Evolutionary conservation across 2,888 invertebrate species (phyloP).

Genomic region (Atethmia centrago): DNA sequence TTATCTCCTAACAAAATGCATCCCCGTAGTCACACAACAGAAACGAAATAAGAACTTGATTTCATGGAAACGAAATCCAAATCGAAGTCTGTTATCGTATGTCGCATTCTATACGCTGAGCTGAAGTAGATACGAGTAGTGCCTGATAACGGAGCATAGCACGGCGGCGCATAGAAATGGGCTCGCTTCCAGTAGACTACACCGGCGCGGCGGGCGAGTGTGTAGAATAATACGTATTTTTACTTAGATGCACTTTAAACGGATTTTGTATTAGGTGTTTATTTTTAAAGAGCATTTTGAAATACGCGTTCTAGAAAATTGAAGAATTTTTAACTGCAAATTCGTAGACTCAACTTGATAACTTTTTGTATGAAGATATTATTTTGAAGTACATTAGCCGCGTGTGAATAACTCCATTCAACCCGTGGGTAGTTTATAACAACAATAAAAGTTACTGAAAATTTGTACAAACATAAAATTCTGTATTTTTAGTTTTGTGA

Average conservation of each 20-base stretch:
- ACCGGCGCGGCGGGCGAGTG: conserved; percentile 39
- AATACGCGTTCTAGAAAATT: conserved; percentile 38
- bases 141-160: conserved; percentile 62
- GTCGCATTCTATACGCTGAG: conserved; percentile 60
- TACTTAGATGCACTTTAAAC: conserved; percentile 65
- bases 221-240: conserved; percentile 66
- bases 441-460: conserved; percentile 39
- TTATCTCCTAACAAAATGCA: conserved; percentile 35
- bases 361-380: conserved; percentile 22
- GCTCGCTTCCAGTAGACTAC: conserved; percentile 66
- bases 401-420: conserved; percentile 12
- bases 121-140: conserved; percentile 65
- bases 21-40: conserved; percentile 36
- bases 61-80: conserved; percentile 60
- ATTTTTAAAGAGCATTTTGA: conserved; percentile 50
- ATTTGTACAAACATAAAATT: conserved; percentile 41
- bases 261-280: conserved; percentile 63
- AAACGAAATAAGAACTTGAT: conserved; percentile 52
- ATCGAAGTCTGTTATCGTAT: conserved; percentile 63
- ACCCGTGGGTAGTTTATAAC: conserved; percentile 28
- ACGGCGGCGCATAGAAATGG: conserved; percentile 66
- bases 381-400: conserved; percentile 5
- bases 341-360: neutral
- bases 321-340: conserved; percentile 4
- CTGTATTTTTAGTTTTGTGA: conserved; percentile 48